Evolutionary conservation across 2,888 invertebrate genomes (phyloP).

Genomic region (Caenorhabditis sp.): DNA sequence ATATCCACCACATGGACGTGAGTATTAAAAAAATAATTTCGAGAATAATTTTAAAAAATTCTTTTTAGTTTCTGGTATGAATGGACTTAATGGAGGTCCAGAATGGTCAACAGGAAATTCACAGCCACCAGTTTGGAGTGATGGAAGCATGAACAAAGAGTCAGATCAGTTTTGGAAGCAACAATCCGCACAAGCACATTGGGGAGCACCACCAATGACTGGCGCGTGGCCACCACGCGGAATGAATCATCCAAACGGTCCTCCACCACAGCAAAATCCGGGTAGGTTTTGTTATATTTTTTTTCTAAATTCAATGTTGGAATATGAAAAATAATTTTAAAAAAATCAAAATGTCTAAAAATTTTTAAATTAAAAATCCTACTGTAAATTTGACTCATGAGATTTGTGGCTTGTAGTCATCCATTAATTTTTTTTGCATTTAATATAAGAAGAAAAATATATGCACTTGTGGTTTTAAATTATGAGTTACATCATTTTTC

Average conservation of each 20-base stretch:
- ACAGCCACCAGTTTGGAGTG: constrained; percentile 51
- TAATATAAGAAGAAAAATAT: too few species aligned
- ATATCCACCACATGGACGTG: constrained; percentile 17
- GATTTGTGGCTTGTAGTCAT: too few species aligned
- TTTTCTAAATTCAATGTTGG: constrained; percentile 6
- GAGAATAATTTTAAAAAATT: too few species aligned
- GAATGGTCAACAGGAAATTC: constrained; percentile 33
- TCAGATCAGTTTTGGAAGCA: constrained; percentile 52
- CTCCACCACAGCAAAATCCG: constrained; percentile 30
- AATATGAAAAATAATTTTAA: too few species aligned
- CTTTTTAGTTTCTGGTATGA: constrained; percentile 20
- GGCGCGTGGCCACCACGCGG: constrained; percentile 30
- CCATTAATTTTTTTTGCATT: too few species aligned
- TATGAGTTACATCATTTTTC: too few species aligned
- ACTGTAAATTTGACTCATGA: too few species aligned
- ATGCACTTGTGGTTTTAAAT: too few species aligned
- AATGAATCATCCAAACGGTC: constrained; percentile 34
- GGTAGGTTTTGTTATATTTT: too few species aligned
- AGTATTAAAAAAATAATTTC: too few species aligned
- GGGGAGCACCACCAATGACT: constrained; percentile 11
- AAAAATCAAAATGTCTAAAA: too few species aligned
- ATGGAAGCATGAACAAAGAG: constrained; percentile 46
- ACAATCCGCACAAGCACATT: constrained; percentile 16
- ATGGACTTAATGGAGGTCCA: constrained; percentile 40
- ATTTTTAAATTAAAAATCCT: too few species aligned